Evolutionary conservation across 2,797 vertebrate species (phyloP).

Genomic region (Anguilla pacifica): DNA sequence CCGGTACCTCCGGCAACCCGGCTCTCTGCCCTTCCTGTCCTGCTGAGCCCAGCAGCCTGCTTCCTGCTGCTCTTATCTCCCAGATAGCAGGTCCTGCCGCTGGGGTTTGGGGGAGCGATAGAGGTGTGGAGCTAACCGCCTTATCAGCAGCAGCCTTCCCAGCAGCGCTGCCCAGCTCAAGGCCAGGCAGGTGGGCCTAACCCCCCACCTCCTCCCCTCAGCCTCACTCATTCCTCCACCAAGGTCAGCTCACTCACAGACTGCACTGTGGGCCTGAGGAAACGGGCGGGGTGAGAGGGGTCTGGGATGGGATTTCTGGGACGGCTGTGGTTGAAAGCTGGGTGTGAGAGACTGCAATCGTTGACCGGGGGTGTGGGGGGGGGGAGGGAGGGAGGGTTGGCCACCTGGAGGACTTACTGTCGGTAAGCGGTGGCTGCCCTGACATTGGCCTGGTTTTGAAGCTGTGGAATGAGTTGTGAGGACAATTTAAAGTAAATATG

Average conservation of each 20-base stretch:
- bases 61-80: constrained; percentile 61
- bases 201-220: constrained; percentile 43
- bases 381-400: not conserved
- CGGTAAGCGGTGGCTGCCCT: not conserved
- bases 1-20: not conserved
- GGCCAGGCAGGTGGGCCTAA: constrained; percentile 58
- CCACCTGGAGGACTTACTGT: not conserved
- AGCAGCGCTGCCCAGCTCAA: constrained; percentile 48
- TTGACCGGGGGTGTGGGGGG: not conserved
- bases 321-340: not conserved
- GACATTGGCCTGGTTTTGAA: not conserved
- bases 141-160: constrained; percentile 59
- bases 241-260: constrained; percentile 28
- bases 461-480: not conserved
- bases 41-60: constrained; percentile 46
- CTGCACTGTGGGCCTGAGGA: not conserved
- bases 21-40: constrained; percentile 43
- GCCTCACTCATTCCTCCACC: constrained; percentile 49
- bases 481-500: not conserved
- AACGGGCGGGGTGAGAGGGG: not conserved
- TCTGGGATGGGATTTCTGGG: not conserved
- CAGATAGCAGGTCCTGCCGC: constrained; percentile 57
- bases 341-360: not conserved
- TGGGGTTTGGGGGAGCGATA: not conserved
- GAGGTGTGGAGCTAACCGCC: constrained; percentile 39